These are phyloP conservation scores for Fissipunctia ypsillon DNA, from an alignment of 2,888 invertebrate genomes.

Conservation along the genomic window DNA sequence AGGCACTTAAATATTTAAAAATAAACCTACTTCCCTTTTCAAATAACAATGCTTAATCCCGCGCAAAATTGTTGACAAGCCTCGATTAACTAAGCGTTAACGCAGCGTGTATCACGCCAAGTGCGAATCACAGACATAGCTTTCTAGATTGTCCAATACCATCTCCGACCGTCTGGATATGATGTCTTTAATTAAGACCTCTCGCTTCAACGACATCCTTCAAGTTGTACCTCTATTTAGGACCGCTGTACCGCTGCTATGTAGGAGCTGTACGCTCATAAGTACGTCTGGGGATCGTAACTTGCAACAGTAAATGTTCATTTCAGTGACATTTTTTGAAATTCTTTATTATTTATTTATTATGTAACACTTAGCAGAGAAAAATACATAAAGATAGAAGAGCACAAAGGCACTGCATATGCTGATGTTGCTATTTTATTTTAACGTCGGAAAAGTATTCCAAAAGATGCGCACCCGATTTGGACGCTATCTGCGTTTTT, in stretches of 20 bases:
- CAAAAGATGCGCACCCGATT: too few relatives aligned
- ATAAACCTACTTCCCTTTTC: too few relatives aligned
- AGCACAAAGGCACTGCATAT: not conserved
- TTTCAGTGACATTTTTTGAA: not conserved
- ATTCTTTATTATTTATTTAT: too few relatives aligned
- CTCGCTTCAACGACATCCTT: constrained; percentile 60
- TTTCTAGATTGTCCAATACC: constrained; percentile 46
- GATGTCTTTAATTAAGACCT: constrained; percentile 76
- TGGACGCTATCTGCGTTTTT: too few relatives aligned
- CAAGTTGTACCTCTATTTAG: constrained; percentile 20
- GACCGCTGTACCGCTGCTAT: too few relatives aligned
- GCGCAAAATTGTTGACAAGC: not conserved
- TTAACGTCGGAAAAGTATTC: not conserved
- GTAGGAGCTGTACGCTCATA: not conserved
- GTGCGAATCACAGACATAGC: constrained; percentile 19
- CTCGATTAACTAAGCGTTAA: not conserved
- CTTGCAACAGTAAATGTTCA: constrained; percentile 7
- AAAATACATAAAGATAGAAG: not conserved
- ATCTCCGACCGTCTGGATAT: constrained; percentile 70
- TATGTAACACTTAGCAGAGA: not conserved
- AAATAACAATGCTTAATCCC: not conserved
- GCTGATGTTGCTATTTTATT: not conserved
- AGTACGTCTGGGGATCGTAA: constrained; percentile 7
- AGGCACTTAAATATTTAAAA: too few relatives aligned
- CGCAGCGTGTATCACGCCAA: not conserved